These are phyloP conservation scores for Pelochelys cantorii DNA, from an alignment of 2,797 vertebrate genomes.

Conservation along the genomic window DNA sequence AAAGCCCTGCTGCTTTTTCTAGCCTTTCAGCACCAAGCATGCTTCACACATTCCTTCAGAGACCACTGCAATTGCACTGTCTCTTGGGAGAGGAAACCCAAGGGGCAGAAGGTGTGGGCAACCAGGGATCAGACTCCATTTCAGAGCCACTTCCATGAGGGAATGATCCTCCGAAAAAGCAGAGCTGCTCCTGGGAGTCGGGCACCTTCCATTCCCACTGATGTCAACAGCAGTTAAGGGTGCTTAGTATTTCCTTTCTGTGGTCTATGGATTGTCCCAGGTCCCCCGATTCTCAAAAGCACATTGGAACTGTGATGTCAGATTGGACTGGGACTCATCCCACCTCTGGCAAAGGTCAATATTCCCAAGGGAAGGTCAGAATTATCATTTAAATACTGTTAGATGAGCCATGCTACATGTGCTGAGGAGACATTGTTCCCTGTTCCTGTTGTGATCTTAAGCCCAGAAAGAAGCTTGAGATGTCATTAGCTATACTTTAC, in stretches of 20 bases:
- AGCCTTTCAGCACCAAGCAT: conserved; percentile 71
- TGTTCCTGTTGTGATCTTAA: not conserved
- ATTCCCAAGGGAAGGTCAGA: fast-evolving
- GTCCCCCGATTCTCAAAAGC: fast-evolving
- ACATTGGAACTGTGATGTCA: not conserved
- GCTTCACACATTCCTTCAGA: conserved; percentile 69
- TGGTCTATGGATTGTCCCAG: not conserved
- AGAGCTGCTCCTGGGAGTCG: not conserved
- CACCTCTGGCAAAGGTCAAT: not conserved
- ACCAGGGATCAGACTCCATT: conserved; percentile 57
- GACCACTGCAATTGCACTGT: conserved; percentile 33
- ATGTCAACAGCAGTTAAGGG: not conserved
- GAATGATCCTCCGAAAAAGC: not conserved
- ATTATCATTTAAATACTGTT: not conserved
- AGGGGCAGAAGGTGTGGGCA: conserved; percentile 25
- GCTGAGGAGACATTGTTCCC: not conserved
- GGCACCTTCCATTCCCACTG: fast-evolving
- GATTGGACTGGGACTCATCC: not conserved
- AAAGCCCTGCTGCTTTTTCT: conserved; percentile 53
- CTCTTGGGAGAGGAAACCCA: conserved; percentile 39
- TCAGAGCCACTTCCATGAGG: conserved; percentile 42
- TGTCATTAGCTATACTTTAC: fast-evolving
- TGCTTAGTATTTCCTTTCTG: fast-evolving
- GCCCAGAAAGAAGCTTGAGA: not conserved
- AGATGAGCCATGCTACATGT: fast-evolving